phyloP scores from a whole-genome alignment of 2,113 vertebrate species.

The Patagioenas fasciata region DNA sequence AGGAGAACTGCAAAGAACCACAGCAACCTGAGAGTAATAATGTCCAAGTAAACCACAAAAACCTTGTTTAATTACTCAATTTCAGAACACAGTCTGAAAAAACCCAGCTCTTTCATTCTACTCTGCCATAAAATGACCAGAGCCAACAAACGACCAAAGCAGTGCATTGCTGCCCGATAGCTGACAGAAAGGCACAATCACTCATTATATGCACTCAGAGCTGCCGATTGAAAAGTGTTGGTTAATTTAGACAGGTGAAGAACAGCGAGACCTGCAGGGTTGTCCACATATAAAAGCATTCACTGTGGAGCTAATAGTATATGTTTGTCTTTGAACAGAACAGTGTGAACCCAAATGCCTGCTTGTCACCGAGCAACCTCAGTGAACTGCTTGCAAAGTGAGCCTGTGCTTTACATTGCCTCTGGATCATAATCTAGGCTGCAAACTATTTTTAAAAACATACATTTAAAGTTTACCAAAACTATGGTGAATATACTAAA shows the following conservation, averaged over 20 bases:
- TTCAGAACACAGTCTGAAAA: not conserved
- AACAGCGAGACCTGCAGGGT: not conserved
- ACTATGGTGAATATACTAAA: not conserved
- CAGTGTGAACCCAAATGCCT: not conserved
- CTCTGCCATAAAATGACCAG: not conserved
- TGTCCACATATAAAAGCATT: not conserved
- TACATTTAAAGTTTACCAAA: not conserved
- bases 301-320: not conserved
- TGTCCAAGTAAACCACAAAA: slow-evolving; percentile 5
- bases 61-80: not conserved
- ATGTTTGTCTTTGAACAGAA: slow-evolving; percentile 4
- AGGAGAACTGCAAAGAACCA: not conserved
- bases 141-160: slow-evolving; percentile 3
- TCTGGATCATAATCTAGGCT: not conserved
- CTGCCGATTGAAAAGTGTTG: not conserved
- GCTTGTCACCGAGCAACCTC: not conserved
- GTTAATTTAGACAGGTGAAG: not conserved
- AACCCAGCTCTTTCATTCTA: slow-evolving; percentile 26
- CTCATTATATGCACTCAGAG: not conserved
- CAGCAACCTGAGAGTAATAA: not conserved
- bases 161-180: not conserved
- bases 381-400: not conserved
- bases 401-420: not conserved
- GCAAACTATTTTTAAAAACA: not conserved
- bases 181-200: not conserved